phyloP scores from a whole-genome alignment of 2,113 vertebrate species.

The Regulus satrapa region DNA sequence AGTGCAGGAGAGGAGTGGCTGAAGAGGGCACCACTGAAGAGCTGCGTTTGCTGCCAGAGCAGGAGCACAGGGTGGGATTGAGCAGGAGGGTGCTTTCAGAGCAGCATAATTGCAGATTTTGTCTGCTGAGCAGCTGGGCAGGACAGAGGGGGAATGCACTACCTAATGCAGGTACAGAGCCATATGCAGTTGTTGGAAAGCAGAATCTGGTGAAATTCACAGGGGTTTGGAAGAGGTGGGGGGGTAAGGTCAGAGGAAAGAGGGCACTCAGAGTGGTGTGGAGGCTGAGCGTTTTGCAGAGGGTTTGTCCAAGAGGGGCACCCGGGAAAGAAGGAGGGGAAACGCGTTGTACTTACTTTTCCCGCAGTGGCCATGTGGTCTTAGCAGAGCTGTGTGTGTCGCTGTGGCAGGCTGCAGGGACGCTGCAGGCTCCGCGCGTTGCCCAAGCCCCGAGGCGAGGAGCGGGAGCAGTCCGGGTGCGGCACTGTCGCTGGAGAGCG shows the following conservation, averaged over 20 bases:
- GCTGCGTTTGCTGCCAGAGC: neutral
- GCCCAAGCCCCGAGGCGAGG: accelerated
- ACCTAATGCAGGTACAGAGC: too few relatives aligned
- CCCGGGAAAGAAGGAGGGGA: accelerated
- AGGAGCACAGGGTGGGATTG: neutral
- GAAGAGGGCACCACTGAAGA: neutral
- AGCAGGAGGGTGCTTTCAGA: neutral
- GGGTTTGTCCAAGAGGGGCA: neutral
- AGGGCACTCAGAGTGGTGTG: accelerated
- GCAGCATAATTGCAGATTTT: neutral
- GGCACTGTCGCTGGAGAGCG: accelerated
- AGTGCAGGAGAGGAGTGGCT: neutral
- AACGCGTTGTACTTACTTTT: neutral
- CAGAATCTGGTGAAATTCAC: neutral
- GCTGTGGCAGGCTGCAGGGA: neutral
- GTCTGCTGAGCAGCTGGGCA: neutral
- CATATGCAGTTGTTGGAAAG: neutral
- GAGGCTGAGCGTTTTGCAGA: neutral
- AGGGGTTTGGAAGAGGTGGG: neutral
- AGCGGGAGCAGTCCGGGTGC: neutral
- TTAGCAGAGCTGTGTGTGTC: neutral
- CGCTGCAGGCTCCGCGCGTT: accelerated
- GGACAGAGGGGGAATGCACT: neutral
- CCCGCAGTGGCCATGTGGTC: conserved; percentile 55
- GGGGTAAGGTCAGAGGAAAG: neutral